These are phyloP conservation scores for Orbicella faveolata DNA, from an alignment of 64 coral and sea anemone genomes.

Conservation along the genomic window DNA sequence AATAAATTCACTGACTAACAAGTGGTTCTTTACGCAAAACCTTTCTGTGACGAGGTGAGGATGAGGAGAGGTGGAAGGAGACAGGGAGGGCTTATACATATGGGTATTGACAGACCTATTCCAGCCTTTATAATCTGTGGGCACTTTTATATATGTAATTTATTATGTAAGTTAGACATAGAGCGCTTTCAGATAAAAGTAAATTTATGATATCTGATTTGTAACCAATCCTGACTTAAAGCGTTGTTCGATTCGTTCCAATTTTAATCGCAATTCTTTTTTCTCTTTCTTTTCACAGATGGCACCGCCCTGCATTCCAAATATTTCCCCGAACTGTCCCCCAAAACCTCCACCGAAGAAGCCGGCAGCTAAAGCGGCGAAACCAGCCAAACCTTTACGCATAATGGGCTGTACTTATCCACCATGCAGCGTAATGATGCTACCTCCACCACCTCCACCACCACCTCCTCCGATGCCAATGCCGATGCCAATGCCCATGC, in stretches of 20 bases:
- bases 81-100: not conserved
- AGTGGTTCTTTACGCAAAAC: not conserved
- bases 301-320: conserved; percentile 31
- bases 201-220: too few species aligned
- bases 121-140: too few species aligned
- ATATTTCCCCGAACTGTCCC: conserved; percentile 17
- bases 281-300: conserved; percentile 14
- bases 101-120: too few species aligned
- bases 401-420: conserved; percentile 16
- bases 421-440: conserved; percentile 26
- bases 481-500: conserved; percentile 9
- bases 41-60: not conserved
- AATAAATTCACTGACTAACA: too few species aligned
- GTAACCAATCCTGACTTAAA: too few species aligned
- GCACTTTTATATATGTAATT: too few species aligned
- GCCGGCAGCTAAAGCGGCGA: conserved; percentile 14
- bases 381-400: conserved; percentile 16
- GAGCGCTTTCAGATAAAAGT: too few species aligned
- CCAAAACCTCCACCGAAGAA: conserved; percentile 28
- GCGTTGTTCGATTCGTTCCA: not conserved
- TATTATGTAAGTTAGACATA: too few species aligned
- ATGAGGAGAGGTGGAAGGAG: not conserved
- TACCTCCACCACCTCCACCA: conserved; percentile 36
- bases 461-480: conserved; percentile 20
- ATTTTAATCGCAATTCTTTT: not conserved